These are phyloP conservation scores for Peromyscus aztecus DNA, from an alignment of 2,797 vertebrate genomes.

Conservation along the genomic window DNA sequence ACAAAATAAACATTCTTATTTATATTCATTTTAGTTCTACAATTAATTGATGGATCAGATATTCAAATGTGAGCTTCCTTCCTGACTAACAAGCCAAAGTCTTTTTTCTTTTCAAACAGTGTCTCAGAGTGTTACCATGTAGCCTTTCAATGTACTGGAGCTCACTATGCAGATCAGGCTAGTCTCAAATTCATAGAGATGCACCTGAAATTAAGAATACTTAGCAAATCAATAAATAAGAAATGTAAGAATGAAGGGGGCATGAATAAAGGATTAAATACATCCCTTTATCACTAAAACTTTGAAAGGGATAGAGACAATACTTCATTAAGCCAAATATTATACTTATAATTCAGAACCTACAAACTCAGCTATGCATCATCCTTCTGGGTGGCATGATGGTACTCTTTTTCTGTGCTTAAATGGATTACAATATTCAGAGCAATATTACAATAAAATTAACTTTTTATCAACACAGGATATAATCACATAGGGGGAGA, in stretches of 20 bases:
- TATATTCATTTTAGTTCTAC: background rate
- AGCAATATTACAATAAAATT: constrained; percentile 5
- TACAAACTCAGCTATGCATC: background rate
- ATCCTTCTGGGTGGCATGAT: background rate
- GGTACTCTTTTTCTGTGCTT: background rate
- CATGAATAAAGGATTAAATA: background rate
- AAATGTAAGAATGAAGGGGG: background rate
- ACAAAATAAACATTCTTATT: background rate
- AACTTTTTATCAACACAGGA: background rate
- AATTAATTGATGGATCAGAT: background rate
- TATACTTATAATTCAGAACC: background rate
- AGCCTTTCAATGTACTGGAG: background rate
- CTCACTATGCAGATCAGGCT: background rate
- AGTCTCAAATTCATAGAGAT: background rate
- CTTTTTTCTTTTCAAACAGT: background rate
- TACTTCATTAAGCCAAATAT: background rate
- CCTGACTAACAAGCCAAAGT: background rate
- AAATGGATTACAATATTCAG: background rate
- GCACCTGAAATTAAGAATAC: background rate
- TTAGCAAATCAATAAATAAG: constrained; percentile 8
- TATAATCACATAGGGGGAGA: background rate
- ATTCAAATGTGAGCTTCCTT: background rate
- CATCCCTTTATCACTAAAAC: background rate
- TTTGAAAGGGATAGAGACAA: background rate
- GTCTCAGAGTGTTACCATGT: background rate